A percentile compares a stretch with the other conserved stretches of the same genome.
Conservation (phyloP, 2,113 vertebrate genomes). For the Peucedramus taeniatus region DNA sequence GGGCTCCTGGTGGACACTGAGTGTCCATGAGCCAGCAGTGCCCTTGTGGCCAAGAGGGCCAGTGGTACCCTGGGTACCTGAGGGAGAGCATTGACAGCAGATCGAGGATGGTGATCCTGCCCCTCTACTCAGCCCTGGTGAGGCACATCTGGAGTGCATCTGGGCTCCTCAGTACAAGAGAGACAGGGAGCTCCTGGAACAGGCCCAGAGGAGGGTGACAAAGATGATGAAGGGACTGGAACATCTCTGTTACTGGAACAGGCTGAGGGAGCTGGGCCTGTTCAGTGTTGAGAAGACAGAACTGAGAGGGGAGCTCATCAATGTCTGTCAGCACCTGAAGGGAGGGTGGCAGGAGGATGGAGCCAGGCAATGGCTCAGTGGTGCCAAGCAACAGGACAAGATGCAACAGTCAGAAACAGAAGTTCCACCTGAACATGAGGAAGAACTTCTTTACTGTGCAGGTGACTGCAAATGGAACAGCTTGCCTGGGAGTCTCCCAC, state of each 20-base stretch:
- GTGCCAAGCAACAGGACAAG: not conserved
- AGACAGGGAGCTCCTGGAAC: not conserved
- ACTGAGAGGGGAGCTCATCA: not conserved
- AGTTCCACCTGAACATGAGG: not conserved
- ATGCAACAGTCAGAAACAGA: not conserved
- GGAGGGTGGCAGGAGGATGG: not conserved
- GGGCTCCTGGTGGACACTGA: not conserved
- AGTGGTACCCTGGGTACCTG: not conserved
- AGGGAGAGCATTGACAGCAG: not conserved
- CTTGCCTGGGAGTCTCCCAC: not conserved
- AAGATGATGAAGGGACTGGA: not conserved
- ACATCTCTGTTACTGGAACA: accelerated
- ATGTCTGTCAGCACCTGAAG: not conserved
- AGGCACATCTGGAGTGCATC: not conserved
- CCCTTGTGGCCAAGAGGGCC: not conserved
- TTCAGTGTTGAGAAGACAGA: accelerated
- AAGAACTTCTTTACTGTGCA: not conserved
- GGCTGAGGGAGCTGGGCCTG: not conserved
- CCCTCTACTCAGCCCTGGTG: not conserved
- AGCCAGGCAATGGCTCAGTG: not conserved
- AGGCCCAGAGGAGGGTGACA: not conserved
- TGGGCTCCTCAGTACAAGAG: not conserved
- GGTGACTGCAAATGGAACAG: accelerated
- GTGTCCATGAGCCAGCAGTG: not conserved
- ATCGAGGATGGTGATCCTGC: accelerated